Conservation (phyloP, 2,113 vertebrate species). For the Cottus gobio region DNA sequence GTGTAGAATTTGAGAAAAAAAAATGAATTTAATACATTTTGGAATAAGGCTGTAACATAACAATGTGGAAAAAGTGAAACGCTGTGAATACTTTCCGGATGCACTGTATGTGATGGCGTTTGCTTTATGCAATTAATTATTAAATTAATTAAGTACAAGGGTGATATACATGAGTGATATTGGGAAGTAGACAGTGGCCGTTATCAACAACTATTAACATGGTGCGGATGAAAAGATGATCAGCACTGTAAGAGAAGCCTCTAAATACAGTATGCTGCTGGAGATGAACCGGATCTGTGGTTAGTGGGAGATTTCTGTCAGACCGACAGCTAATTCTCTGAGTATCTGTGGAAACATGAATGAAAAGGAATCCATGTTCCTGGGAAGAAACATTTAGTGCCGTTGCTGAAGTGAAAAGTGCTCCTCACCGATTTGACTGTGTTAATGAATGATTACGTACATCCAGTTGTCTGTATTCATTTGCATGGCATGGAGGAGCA, state of each 20-base stretch:
- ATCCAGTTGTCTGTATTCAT: background rate
- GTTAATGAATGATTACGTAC: too few species aligned
- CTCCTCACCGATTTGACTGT: too few species aligned
- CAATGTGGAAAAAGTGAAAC: too few species aligned
- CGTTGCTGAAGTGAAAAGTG: too few species aligned
- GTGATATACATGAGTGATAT: background rate
- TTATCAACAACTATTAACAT: background rate
- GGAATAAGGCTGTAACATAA: too few species aligned
- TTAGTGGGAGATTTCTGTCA: constrained; percentile 13
- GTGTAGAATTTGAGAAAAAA: too few species aligned
- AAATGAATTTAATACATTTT: too few species aligned
- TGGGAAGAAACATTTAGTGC: background rate
- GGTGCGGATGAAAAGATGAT: constrained; percentile 6
- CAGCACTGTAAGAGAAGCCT: too few species aligned
- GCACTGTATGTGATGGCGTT: background rate
- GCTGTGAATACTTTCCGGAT: too few species aligned
- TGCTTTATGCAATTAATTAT: background rate
- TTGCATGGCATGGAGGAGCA: too few species aligned
- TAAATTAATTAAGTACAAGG: background rate
- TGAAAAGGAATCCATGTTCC: background rate
- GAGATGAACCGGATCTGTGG: constrained; percentile 10
- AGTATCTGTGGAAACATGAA: background rate
- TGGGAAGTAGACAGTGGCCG: background rate
- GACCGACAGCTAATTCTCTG: background rate
- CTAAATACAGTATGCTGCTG: too few species aligned